Percentiles rank a stretch among this genome's conserved stretches.
Conservation (phyloP, 2,113 vertebrate genomes). For the Siniperca knerii region DNA sequence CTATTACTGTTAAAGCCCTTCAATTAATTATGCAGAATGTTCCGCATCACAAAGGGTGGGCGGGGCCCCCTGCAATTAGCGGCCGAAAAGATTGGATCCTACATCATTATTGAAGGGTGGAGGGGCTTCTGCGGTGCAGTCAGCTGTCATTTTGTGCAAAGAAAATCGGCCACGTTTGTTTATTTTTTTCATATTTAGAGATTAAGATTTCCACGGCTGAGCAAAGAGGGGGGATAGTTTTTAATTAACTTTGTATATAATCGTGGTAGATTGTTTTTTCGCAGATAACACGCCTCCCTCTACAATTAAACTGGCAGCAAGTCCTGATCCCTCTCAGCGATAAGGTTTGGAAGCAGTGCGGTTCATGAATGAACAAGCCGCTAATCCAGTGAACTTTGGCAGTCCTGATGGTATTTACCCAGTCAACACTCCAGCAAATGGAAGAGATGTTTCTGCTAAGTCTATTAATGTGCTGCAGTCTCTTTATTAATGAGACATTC, state of each 20-base stretch:
- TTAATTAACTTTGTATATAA: constrained; percentile 73
- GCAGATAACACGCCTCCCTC: constrained; percentile 30
- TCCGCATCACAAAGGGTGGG: constrained; percentile 69
- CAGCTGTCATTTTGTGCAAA: neutral
- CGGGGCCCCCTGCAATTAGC: constrained; percentile 62
- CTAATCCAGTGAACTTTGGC: constrained; percentile 64
- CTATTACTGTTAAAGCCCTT: constrained; percentile 61
- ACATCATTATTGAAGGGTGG: constrained; percentile 37
- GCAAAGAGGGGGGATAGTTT: constrained; percentile 33
- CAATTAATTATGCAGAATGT: constrained; percentile 81
- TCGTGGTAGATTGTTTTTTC: constrained; percentile 38
- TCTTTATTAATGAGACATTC: constrained; percentile 18
- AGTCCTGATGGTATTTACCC: constrained; percentile 56
- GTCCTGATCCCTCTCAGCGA: constrained; percentile 42
- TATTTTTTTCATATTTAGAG: constrained; percentile 47
- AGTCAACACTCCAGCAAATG: constrained; percentile 51
- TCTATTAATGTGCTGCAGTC: constrained; percentile 30
- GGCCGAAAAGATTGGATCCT: constrained; percentile 51
- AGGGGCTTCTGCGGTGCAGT: neutral
- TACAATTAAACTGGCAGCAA: constrained; percentile 44
- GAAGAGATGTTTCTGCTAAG: constrained; percentile 42
- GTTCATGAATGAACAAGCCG: constrained; percentile 42
- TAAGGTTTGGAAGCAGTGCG: constrained; percentile 28
- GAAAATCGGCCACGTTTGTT: constrained; percentile 1
- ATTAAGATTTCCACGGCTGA: constrained; percentile 48